Base-by-base conservation (phyloP, 2,113 vertebrate species). In the Struthio camelus region DNA sequence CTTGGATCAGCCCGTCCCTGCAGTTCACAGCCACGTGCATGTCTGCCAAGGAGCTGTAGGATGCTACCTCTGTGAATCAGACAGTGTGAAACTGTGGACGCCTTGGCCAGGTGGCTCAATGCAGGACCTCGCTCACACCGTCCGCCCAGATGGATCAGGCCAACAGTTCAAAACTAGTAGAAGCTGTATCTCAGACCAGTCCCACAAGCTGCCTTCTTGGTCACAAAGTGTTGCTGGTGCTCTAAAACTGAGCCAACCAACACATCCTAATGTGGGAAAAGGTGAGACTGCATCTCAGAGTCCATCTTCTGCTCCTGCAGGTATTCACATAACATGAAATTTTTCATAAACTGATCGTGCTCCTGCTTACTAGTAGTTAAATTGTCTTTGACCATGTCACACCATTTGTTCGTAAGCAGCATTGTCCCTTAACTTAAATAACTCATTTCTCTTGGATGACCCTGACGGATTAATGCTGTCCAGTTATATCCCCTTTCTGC, bases 1-100 rank as follows among this genome's bases (percentile, higher is more conserved):
- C 36, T 38, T 44, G 50, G 22, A 15, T 75, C 44, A 24, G 51
- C 12, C 32, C 28, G 82, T 78, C 62, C n/a, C 40, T 61, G 30
- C 27, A 40, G 11, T 16, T 87, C n/a, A 2, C 7, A 36, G 44
- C 0, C 0, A n/a, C 1, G 1, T 24, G 56, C 8, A 4, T 5
- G 58, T 61, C 77, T 73, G 38, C 34, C 86, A 64, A 14, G 15
- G 27, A 56, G 27, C 40, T 46, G 32, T 46, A 30, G 38, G 30
- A 34, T 53, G 9, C 36, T 65, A 50, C 36, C 16, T 50, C 77
- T 51, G 34, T 51, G 25, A 32, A 17, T 27, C 46, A n/a, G 46
- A 23, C 69, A 27, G 32, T 34, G 44, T 12, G 46, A 51, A 48
- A 25, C 53, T 42, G 38, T 9, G 22, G 28, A 20, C 32, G 22